phyloP scores from a whole-genome alignment of 2,888 invertebrate species.

The Acleris literana region DNA sequence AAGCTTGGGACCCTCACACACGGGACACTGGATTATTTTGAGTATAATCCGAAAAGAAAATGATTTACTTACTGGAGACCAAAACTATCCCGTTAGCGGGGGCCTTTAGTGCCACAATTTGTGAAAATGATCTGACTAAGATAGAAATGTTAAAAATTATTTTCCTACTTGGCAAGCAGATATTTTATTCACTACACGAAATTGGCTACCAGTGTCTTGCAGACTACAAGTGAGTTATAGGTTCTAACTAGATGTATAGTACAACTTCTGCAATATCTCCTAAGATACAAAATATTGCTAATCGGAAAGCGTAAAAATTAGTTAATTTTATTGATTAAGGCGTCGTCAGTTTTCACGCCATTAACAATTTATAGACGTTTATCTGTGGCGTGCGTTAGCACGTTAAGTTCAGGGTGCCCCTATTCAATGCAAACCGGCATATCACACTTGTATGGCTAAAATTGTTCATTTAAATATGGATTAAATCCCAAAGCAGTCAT shows the following conservation, averaged over 20 bases:
- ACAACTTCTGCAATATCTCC: slow-evolving; percentile 29
- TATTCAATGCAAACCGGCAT: too few relatives aligned
- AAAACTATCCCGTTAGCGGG: too few relatives aligned
- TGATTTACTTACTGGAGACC: too few relatives aligned
- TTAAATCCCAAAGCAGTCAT: too few relatives aligned
- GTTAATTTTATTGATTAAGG: slow-evolving; percentile 12
- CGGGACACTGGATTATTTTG: too few relatives aligned
- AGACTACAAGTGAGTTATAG: slow-evolving; percentile 35
- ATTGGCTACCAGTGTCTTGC: slow-evolving; percentile 30
- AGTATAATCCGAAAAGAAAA: too few relatives aligned
- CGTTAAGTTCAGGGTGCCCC: background rate
- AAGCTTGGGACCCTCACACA: too few relatives aligned
- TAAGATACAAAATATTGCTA: slow-evolving; percentile 26
- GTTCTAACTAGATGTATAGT: slow-evolving; percentile 29
- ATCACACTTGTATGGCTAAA: too few relatives aligned
- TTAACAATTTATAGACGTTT: background rate
- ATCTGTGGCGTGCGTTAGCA: background rate
- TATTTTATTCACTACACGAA: slow-evolving; percentile 13
- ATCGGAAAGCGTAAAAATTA: slow-evolving; percentile 19
- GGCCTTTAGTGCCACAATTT: too few relatives aligned
- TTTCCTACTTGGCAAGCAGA: slow-evolving; percentile 14
- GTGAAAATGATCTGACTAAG: background rate
- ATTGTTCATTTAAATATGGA: too few relatives aligned
- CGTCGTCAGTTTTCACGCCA: background rate
- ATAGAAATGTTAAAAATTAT: background rate